Evolutionary conservation across 2,888 invertebrate species (phyloP).

Genomic region (Polietes domitor): DNA sequence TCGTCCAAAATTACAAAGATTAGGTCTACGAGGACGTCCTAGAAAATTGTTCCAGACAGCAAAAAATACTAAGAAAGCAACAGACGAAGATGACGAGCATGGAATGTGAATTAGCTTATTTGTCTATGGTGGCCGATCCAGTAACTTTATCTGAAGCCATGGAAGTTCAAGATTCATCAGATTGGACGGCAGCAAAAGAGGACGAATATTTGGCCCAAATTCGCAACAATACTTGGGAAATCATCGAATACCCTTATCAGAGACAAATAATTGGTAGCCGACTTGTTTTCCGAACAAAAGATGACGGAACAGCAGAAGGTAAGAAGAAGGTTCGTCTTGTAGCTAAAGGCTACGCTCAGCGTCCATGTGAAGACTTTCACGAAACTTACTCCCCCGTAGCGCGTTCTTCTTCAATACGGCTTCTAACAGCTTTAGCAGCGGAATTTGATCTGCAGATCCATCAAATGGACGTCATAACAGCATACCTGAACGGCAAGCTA

Average conservation of each 20-base stretch:
- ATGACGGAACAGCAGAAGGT: conserved; percentile 32
- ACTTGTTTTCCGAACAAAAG: conserved; percentile 59
- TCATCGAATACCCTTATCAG: conserved; percentile 52
- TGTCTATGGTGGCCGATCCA: conserved; percentile 22
- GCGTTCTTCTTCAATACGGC: conserved; percentile 44
- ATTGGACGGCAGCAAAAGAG: conserved; percentile 59
- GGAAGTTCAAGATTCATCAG: conserved; percentile 19
- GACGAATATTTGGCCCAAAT: conserved; percentile 64
- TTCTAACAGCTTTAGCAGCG: conserved; percentile 50
- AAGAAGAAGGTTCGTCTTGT: conserved; percentile 65
- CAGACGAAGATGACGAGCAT: not conserved
- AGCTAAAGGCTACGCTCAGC: conserved; percentile 64
- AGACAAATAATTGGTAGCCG: conserved; percentile 59
- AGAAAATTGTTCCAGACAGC: conserved; percentile 48
- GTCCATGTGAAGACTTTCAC: conserved; percentile 56
- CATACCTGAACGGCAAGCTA: conserved; percentile 60
- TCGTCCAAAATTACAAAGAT: conserved; percentile 51
- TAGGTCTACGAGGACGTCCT: conserved; percentile 52
- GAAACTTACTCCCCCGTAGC: conserved; percentile 61
- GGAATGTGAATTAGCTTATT: conserved; percentile 50
- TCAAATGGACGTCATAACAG: conserved; percentile 60
- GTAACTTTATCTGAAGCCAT: conserved; percentile 38
- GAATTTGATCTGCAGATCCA: conserved; percentile 54
- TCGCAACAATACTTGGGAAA: conserved; percentile 61
- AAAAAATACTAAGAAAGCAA: not conserved